These are phyloP conservation scores for Drosophila pseudotalamancana DNA, from an alignment of 2,888 invertebrate species.

Conservation along the genomic window DNA sequence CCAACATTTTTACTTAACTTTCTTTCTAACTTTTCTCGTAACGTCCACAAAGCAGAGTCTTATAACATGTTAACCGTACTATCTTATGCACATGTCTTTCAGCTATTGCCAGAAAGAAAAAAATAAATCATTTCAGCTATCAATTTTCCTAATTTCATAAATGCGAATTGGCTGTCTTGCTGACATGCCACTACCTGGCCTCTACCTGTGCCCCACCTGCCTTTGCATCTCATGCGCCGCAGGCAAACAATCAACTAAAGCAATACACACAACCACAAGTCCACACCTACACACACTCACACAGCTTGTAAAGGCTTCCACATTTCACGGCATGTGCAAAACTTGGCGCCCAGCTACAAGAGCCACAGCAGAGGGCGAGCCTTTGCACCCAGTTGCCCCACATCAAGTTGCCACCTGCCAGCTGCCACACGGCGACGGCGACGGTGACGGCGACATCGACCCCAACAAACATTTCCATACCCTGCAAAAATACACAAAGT, in stretches of 20 bases:
- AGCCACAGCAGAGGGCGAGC: constrained; percentile 19
- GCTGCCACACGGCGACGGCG: constrained; percentile 18
- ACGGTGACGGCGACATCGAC: constrained; percentile 30
- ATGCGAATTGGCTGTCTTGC: constrained; percentile 61
- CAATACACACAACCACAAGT: constrained; percentile 40
- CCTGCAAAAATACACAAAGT: constrained; percentile 1
- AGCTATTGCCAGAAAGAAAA: not conserved
- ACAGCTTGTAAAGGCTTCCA: constrained; percentile 25
- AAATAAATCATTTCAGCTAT: constrained; percentile 47
- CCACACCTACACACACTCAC: constrained; percentile 23
- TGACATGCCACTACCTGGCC: constrained; percentile 27
- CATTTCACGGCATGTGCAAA: constrained; percentile 66
- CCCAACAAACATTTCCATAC: constrained; percentile 47
- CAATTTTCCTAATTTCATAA: constrained; percentile 69
- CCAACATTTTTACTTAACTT: not conserved
- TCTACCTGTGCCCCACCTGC: not conserved
- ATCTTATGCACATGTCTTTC: not conserved
- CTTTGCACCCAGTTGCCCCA: constrained; percentile 37
- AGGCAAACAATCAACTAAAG: constrained; percentile 66
- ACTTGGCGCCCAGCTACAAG: constrained; percentile 47
- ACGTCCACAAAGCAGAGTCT: not conserved
- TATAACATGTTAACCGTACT: not conserved
- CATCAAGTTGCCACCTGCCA: constrained; percentile 45
- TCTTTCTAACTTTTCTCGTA: not conserved
- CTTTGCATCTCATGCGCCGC: constrained; percentile 42